A percentile compares a stretch with the other conserved stretches of the same genome.
These are phyloP conservation scores for Geopemphigus sp. DNA, from an alignment of 1,140 invertebrate genomes.

Conservation along the genomic window DNA sequence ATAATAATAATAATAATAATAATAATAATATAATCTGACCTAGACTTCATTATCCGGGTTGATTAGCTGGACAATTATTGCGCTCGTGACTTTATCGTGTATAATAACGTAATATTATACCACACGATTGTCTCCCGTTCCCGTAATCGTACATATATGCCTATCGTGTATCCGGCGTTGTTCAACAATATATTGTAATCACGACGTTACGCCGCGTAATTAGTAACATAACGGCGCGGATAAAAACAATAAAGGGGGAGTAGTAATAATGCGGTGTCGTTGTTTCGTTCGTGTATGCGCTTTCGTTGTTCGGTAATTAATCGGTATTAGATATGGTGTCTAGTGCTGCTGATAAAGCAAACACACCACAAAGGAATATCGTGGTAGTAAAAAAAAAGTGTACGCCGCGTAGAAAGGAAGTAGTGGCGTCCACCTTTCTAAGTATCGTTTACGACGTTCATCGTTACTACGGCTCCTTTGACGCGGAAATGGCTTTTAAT, in stretches of 20 bases:
- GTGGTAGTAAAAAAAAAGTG: not conserved
- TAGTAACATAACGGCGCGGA: not conserved
- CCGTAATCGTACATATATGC: conserved; percentile 6
- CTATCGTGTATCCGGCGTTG: not conserved
- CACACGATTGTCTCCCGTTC: not conserved
- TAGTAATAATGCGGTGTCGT: not conserved
- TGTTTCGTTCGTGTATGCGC: not conserved
- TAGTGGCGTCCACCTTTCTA: too few species aligned
- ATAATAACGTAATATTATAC: conserved; percentile 7
- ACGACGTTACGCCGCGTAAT: not conserved
- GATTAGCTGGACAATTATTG: not conserved
- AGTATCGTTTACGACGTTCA: not conserved
- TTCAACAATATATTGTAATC: conserved; percentile 17
- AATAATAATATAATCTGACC: conserved; percentile 14
- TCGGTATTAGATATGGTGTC: too few species aligned
- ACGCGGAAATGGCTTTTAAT: not conserved
- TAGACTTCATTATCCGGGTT: conserved; percentile 12
- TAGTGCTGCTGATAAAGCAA: not conserved
- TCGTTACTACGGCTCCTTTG: not conserved
- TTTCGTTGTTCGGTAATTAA: not conserved
- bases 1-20: not conserved
- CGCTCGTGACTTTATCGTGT: not conserved
- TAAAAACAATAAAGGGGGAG: conserved; percentile 1
- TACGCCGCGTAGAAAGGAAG: not conserved
- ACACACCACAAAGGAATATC: not conserved